Base-by-base conservation (phyloP, 2,888 invertebrate species). In the Prostheceraeus crozeri region DNA sequence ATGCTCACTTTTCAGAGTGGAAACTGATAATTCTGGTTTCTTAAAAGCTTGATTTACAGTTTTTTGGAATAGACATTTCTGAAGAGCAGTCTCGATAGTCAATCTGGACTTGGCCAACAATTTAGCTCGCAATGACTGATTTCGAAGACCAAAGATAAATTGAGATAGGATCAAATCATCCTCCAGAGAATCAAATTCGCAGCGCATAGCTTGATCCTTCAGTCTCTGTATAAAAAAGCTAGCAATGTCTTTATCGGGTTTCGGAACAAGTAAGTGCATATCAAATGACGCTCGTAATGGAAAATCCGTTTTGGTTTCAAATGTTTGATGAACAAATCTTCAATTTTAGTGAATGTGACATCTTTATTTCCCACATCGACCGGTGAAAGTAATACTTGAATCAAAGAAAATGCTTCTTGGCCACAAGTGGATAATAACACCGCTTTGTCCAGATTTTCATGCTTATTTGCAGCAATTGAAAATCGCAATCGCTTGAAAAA, bases 241-340 rank as follows among this genome's bases (percentile, higher is more conserved):
- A 40, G 21, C 21, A 23, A 23, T 19, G 14, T 40, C 40, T 19
- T 23, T 40, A 40, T 40, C n/a, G n/a, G n/a, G n/a, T n/a, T n/a
- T 40, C 40, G 14, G 40, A 6, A 40, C n/a, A 6, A 40, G 14
- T 40, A 23, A 40, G 40, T 40, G 14, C 40, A 40, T 14, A 19
- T 40, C n/a, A n/a, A 23, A 40, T 40, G 40, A 6, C 40, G 14
- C 40, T 40, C 21, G 14, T 40, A 33, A 40, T 40, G 40, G 40
- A 40, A 23, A 23, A 40, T 40, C 21, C 21, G 8, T 40, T 40
- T 40, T 40, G 40, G 40, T 40, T 40, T 40, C 6, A 40, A 40
- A 40, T 40, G 8, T 19, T 40, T 40, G 40, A 40, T 6, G 21
- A 14, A 14, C 40, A 23, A 14, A 40, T 14, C 21, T 40, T 40